Base-by-base conservation (phyloP, 2,888 invertebrate species). In the Spilosoma lubricipeda region DNA sequence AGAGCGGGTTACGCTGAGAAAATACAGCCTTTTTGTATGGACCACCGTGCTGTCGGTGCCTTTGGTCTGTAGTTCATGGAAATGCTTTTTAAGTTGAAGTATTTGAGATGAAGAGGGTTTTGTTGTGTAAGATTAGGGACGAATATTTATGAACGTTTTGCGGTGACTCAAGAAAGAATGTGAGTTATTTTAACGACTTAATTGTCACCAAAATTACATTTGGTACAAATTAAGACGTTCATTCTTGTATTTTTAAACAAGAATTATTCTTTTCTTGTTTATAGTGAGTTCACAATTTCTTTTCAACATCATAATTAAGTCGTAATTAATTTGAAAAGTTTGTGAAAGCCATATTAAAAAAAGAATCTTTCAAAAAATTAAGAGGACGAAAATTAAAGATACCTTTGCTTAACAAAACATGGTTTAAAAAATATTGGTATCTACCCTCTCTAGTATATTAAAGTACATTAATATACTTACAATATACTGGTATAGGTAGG, bases 1-100 rank as follows among this genome's bases (percentile, higher is more conserved):
- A 76, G 71, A 78, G 78, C 76, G 84, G 80, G 83, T 84, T 84
- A 85, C 83, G 78, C 82, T 77, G 77, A 74, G 77, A 78, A 85
- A 74, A 83, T 82, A 82, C 72, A 74, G 13, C 27, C 42, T 81
- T 84, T 85, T 85, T 83, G 76, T 83, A 70, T 70, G 69, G 85
- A 85, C 85, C 85, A 85, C 85, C 85, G 77, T 76, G 76, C 71
- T 64, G 73, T 71, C 84, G 80, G 85, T n/a, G 7, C 75, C 77
- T 84, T 79, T 81, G 65, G 64, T 70, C 52, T 59, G n/a, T 23
- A 59, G 48, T 77, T 81, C 76, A 80, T 23, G 78, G 75, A 78
- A 72, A 74, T 72, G 76, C 73, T 81, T 80, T 81, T 79, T 82
- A 71, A 70, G 64, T 75, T 70, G 72, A 77, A 77, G 74, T 73